A percentile compares a stretch with the other conserved stretches of the same genome.
Evolutionary conservation across 2,888 invertebrate species (phyloP).

Genomic region (Netelia fuscicornis): DNA sequence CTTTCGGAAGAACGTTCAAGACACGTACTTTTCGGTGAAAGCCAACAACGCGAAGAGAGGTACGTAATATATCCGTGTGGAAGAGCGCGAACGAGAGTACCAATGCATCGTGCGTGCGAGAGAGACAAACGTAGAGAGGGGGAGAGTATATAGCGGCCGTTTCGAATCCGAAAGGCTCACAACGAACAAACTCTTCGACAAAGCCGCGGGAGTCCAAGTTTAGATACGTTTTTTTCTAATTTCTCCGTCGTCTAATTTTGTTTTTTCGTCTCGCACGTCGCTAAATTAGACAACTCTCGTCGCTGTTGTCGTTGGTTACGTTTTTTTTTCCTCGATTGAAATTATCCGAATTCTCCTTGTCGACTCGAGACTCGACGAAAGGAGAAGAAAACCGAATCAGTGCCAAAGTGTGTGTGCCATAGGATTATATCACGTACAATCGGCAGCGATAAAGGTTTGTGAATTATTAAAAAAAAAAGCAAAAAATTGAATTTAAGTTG

Average conservation of each 20-base stretch:
- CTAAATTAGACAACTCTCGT: slow-evolving; percentile 34
- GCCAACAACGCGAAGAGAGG: slow-evolving; percentile 70
- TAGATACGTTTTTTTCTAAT: not conserved
- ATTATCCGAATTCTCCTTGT: not conserved
- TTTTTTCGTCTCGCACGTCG: not conserved
- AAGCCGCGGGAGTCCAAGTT: slow-evolving; percentile 70
- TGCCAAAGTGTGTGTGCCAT: slow-evolving; percentile 83
- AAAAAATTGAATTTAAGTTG: slow-evolving; percentile 4
- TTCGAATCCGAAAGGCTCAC: slow-evolving; percentile 81
- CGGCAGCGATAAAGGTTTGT: slow-evolving; percentile 70
- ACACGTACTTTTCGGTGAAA: slow-evolving; percentile 82
- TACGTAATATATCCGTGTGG: slow-evolving; percentile 49
- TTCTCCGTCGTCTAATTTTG: slow-evolving; percentile 24
- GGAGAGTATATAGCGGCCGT: slow-evolving; percentile 84
- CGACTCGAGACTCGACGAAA: slow-evolving; percentile 5
- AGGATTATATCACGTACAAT: slow-evolving; percentile 71
- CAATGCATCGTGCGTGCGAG: slow-evolving; percentile 57
- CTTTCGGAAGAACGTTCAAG: slow-evolving; percentile 18
- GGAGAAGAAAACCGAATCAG: slow-evolving; percentile 69
- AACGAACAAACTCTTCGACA: slow-evolving; percentile 80
- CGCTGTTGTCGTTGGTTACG: slow-evolving; percentile 4
- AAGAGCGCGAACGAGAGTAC: slow-evolving; percentile 36
- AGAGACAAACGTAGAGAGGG: slow-evolving; percentile 75
- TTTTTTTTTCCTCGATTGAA: slow-evolving; percentile 9
- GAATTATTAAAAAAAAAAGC: slow-evolving; percentile 32